Base-by-base conservation (phyloP, 2,113 vertebrate genomes). In the Lipotes vexillifer region DNA sequence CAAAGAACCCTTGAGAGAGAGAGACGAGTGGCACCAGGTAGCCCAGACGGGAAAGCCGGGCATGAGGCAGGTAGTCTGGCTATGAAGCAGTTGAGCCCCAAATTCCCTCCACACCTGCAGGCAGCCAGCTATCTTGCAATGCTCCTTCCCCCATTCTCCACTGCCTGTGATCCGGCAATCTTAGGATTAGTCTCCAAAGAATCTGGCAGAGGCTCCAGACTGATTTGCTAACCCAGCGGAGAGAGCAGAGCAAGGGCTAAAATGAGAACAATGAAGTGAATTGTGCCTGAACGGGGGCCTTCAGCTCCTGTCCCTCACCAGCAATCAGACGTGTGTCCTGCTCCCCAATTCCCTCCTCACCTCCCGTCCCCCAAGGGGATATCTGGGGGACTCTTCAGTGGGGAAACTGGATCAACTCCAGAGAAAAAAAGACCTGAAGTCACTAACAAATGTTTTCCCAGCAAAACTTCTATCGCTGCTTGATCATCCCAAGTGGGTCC, bases 391-490 rank as follows among this genome's bases (percentile, higher is more conserved):
- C 3, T 44, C 72, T 77, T 33, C 59, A 36, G 44, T 38, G 63
- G 84, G 12, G 55, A 90, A 84, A 44, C 25, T 6, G 36, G 83
- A 63, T 31, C 63, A 44, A 68, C 49, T 69, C 90, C 71, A 91
- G 85, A 72, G 29, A 3, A 77, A 81, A 94, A 88, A 88, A 86
- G 18, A n/a, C 29, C 83, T 77, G 21, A 17, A 49, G 72, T 81
- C 23, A 82, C n/a, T n/a, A 87, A 25, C 36, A 63, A 68, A 59
- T 31, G 12, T 55, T 46, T 94, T 18, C 36, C 49, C 57, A 87
- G 38, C 9, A 46, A 90, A 87, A 71, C 12, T 13, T 57, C 33
- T 69, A 31, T 7, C 13, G 44, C 2, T 27, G 17, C 66, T 52
- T 36, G 21, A 66, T 57, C 46, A 23, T 18, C 15, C 61, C 11